Conservation (phyloP, 2,888 invertebrate species). For the Clusia tigrina region DNA sequence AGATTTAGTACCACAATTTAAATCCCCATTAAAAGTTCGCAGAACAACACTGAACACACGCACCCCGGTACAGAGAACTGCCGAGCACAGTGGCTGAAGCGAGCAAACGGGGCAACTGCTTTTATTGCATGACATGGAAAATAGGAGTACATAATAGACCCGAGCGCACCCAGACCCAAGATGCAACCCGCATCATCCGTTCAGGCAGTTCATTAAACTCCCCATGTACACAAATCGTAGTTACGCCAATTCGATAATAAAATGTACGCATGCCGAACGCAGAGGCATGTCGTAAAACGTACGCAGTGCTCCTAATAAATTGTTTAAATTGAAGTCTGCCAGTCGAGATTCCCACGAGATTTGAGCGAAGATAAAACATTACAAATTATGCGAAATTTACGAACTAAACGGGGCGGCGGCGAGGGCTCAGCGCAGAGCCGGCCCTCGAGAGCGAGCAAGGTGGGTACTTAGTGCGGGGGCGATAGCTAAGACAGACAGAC, state of each 20-base stretch:
- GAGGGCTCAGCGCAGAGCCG: neutral
- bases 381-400: slow-evolving; percentile 59
- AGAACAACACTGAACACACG: too few relatives aligned
- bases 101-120: too few relatives aligned
- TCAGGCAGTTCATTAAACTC: neutral
- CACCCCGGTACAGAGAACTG: too few relatives aligned
- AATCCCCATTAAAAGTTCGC: too few relatives aligned
- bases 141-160: too few relatives aligned
- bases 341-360: slow-evolving; percentile 55
- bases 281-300: neutral
- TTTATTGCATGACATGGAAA: too few relatives aligned
- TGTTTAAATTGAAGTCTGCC: slow-evolving; percentile 60
- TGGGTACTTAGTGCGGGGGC: neutral
- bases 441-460: neutral
- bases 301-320: slow-evolving; percentile 43
- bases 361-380: slow-evolving; percentile 45
- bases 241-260: neutral
- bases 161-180: too few relatives aligned
- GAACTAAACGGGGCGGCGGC: slow-evolving; percentile 18
- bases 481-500: neutral
- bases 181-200: too few relatives aligned
- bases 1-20: too few relatives aligned
- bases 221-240: slow-evolving; percentile 16
- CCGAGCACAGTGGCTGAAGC: too few relatives aligned
- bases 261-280: slow-evolving; percentile 6